A percentile compares a stretch with the other conserved stretches of the same genome.
These are phyloP conservation scores for Coracias cyanogaster DNA, from an alignment of 2,797 vertebrate genomes.

Conservation along the genomic window DNA sequence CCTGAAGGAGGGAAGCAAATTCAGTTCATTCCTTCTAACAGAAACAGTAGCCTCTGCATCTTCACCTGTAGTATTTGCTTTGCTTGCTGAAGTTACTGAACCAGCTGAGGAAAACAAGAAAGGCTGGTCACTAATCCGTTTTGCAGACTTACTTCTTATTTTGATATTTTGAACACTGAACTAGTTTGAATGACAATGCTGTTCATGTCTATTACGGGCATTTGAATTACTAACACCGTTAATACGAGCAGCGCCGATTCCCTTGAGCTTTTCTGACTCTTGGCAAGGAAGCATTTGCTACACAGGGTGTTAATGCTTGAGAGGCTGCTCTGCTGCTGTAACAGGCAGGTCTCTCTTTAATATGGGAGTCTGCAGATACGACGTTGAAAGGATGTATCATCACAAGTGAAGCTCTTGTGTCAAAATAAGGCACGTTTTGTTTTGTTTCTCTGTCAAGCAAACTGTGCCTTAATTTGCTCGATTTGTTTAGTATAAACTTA, in stretches of 20 bases:
- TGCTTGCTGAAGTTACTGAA: background rate
- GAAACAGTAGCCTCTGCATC: fast-evolving
- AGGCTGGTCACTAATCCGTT: background rate
- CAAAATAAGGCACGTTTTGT: background rate
- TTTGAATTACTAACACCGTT: background rate
- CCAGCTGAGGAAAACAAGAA: background rate
- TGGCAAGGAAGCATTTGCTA: background rate
- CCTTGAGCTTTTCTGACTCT: background rate
- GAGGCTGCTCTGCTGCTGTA: too few species aligned
- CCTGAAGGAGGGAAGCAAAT: background rate
- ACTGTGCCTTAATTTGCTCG: background rate
- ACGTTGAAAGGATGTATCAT: background rate
- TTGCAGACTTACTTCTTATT: background rate
- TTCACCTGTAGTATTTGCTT: background rate
- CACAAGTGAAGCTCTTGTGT: background rate
- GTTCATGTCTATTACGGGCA: background rate
- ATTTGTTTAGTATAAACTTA: background rate
- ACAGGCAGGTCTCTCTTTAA: background rate
- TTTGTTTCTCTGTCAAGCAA: background rate
- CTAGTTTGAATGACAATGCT: background rate
- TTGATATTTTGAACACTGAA: background rate
- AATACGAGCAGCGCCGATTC: fast-evolving
- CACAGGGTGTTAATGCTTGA: fast-evolving
- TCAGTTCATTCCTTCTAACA: background rate
- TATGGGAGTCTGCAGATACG: fast-evolving